Evolutionary conservation across 1,140 invertebrate genomes (phyloP).

Genomic region (Aphelenchoides avenae): DNA sequence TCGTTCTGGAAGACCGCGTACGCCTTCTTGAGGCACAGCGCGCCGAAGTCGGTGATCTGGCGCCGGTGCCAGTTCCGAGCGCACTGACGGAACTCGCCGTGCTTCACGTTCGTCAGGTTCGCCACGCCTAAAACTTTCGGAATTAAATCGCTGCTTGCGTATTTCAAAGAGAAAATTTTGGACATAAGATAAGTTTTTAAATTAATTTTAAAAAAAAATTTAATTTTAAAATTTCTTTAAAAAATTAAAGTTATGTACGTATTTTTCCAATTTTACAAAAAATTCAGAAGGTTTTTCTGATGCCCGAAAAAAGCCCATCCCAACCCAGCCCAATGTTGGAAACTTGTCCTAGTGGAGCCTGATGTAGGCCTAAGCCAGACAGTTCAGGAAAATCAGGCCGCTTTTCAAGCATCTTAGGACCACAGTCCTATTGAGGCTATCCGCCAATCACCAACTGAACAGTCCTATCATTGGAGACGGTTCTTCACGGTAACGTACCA

Average conservation of each 20-base stretch:
- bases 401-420: background rate
- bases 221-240: background rate
- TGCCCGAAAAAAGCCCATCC: background rate
- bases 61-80: constrained; percentile 70
- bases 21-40: constrained; percentile 76
- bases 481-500: constrained; percentile 61
- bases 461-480: constrained; percentile 18
- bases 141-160: constrained; percentile 15
- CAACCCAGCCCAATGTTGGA: background rate
- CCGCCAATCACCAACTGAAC: background rate
- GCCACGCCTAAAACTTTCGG: constrained; percentile 61
- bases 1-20: constrained; percentile 78
- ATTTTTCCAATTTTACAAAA: background rate
- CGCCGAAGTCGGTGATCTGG: constrained; percentile 71
- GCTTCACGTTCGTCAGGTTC: constrained; percentile 75
- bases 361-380: background rate
- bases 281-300: background rate
- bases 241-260: background rate
- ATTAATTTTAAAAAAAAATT: constrained; percentile 4
- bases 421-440: background rate
- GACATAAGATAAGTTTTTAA: background rate
- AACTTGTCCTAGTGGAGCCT: background rate
- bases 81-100: constrained; percentile 77
- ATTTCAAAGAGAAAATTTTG: constrained; percentile 2
- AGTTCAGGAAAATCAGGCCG: background rate